Percentiles rank a stretch among this genome's conserved stretches.
These are phyloP conservation scores for Drosophila falleni DNA, from an alignment of 2,888 invertebrate genomes.

Conservation along the genomic window DNA sequence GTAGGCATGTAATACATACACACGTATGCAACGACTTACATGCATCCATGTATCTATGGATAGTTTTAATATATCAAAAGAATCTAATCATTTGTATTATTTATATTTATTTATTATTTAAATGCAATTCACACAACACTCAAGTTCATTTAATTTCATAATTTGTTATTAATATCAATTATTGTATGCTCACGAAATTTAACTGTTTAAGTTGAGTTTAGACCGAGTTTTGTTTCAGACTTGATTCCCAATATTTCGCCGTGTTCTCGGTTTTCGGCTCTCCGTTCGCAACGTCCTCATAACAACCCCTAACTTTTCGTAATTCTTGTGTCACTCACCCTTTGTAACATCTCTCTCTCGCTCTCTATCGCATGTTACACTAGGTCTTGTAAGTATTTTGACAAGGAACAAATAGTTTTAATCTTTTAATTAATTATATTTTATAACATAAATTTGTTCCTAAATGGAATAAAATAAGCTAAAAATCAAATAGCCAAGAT, in stretches of 20 bases:
- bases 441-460: no score
- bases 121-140: slow-evolving; percentile 2
- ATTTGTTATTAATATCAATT: background rate
- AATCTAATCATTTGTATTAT: background rate
- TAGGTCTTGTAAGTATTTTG: background rate
- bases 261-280: slow-evolving; percentile 19
- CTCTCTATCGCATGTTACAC: background rate
- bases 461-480: no score
- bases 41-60: background rate
- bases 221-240: slow-evolving; percentile 6
- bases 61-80: slow-evolving; percentile 7
- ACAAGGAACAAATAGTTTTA: background rate
- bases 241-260: slow-evolving; percentile 15
- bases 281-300: slow-evolving; percentile 32
- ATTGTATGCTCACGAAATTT: background rate
- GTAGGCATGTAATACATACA: slow-evolving; percentile 22
- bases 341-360: slow-evolving; percentile 41
- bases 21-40: slow-evolving; percentile 1
- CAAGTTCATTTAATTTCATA: background rate
- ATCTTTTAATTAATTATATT: background rate
- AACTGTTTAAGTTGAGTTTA: background rate
- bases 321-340: slow-evolving; percentile 71
- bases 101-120: background rate
- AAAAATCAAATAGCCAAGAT: no score
- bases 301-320: slow-evolving; percentile 65